Conservation (phyloP, 2,888 invertebrate genomes). For the Melitaea athalia region DNA sequence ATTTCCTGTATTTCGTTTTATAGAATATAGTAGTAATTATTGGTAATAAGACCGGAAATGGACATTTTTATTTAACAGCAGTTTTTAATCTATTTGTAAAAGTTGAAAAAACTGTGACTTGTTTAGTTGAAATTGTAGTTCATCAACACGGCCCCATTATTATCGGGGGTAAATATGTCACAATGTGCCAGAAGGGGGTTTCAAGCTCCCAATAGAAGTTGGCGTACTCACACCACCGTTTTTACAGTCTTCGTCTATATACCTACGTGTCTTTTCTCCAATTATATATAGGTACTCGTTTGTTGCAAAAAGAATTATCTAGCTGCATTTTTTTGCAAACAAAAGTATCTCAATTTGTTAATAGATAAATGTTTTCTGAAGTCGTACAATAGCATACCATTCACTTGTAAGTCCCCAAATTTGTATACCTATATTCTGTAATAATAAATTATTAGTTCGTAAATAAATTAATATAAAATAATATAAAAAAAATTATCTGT, state of each 20-base stretch:
- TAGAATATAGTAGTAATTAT: too few species aligned
- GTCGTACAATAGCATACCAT: too few species aligned
- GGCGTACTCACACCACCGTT: conserved; percentile 13
- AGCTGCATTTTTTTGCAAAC: not conserved
- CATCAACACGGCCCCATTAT: conserved; percentile 43
- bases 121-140: conserved; percentile 39
- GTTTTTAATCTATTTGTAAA: conserved; percentile 8
- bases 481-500: not conserved
- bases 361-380: too few species aligned
- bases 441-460: too few species aligned
- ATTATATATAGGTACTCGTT: not conserved
- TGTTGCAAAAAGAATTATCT: not conserved
- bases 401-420: too few species aligned
- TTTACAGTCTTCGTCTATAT: not conserved
- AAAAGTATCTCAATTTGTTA: too few species aligned
- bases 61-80: conserved; percentile 6
- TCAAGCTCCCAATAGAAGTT: conserved; percentile 28
- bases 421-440: too few species aligned
- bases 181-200: conserved; percentile 33
- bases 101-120: conserved; percentile 5
- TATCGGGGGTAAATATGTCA: conserved; percentile 40
- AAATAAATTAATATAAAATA: not conserved
- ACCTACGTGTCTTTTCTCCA: not conserved
- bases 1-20: too few species aligned
- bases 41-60: too few species aligned